A percentile compares a stretch with the other conserved stretches of the same genome.
Conservation (phyloP, 1,140 invertebrate genomes). For the Zaprionus gabonicus region DNA sequence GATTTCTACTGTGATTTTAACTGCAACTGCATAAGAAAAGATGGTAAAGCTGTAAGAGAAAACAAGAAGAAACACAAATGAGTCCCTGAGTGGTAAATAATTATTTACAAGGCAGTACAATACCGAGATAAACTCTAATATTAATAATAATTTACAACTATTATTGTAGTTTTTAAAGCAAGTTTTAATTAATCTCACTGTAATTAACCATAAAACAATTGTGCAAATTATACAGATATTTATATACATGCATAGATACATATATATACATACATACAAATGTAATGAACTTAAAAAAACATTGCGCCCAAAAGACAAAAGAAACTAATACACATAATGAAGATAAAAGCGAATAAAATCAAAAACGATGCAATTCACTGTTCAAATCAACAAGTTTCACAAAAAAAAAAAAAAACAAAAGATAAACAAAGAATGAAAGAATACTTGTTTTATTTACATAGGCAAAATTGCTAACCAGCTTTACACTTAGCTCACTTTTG, state of each 20-base stretch:
- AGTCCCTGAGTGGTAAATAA: constrained; percentile 66
- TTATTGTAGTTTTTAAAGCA: constrained; percentile 76
- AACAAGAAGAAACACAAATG: constrained; percentile 26
- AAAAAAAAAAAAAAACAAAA: constrained; percentile 17
- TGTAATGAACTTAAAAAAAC: constrained; percentile 35
- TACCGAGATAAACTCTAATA: constrained; percentile 65
- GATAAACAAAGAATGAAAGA: constrained; percentile 9
- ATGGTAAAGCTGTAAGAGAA: constrained; percentile 62
- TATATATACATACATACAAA: constrained; percentile 34
- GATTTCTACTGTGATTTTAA: constrained; percentile 78
- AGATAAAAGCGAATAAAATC: constrained; percentile 46
- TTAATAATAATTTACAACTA: constrained; percentile 71
- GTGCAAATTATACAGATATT: constrained; percentile 42
- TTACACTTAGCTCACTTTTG: constrained; percentile 61
- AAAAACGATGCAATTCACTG: constrained; percentile 76
- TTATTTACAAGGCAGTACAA: constrained; percentile 77
- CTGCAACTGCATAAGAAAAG: constrained; percentile 62
- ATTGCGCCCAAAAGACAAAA: constrained; percentile 77
- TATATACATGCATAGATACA: constrained; percentile 48
- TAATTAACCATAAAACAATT: constrained; percentile 66
- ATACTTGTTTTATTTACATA: constrained; percentile 35
- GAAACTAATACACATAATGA: constrained; percentile 26
- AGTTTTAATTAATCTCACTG: constrained; percentile 78
- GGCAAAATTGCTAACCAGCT: constrained; percentile 48
- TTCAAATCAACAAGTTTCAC: constrained; percentile 65